Evolutionary conservation across 2,113 vertebrate species (phyloP), one percentile per base, ranked within the genome.

Genomic region (Chionomys nivalis): DNA sequence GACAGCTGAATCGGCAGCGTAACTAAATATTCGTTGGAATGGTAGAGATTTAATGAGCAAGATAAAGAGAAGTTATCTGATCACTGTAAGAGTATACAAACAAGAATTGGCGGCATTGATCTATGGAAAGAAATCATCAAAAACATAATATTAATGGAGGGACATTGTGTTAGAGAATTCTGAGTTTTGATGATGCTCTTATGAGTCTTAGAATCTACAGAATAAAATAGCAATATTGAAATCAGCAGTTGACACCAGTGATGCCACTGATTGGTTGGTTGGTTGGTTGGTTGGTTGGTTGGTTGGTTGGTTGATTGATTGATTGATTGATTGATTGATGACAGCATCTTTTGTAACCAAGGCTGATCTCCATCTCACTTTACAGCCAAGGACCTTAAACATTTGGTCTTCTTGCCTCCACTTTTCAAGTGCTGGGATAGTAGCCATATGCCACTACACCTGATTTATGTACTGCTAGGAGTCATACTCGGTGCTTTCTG

Each of bases 11-110:
- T 96, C 77, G 83, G 90, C 68, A 94, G 63, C 86, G 92, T 94
- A 90, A 94, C 93, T 83, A 95, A 94, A 91, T 96, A 70, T 83
- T 94, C 96, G 91, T 78, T 52, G 55, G 16, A 58, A 4, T 55
- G 49, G 88, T 52, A 6, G 73, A 33, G 14, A 76, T 92, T 90
- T 93, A 82, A n/a, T 90, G 39, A 90, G 44, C 31, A 97, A 94
- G 31, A 63, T 82, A 96, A 94, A 95, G 26, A 92, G 42, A 81
- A 88, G 17, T 55, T 52, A 33, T n/a, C 92, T 66, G 8, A 10
- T 65, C 3, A 26, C 58, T 61, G 0, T 19, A 94, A 82, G 21
- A 81, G 28, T 87, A 68, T 93, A 89, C 66, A 94, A 94, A 92
- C 26, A 28, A 70, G 55, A 42, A 58, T 16, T 23, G 83, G 77